phyloP scores from a whole-genome alignment of 1,140 invertebrate species.

The Manduca sexta region DNA sequence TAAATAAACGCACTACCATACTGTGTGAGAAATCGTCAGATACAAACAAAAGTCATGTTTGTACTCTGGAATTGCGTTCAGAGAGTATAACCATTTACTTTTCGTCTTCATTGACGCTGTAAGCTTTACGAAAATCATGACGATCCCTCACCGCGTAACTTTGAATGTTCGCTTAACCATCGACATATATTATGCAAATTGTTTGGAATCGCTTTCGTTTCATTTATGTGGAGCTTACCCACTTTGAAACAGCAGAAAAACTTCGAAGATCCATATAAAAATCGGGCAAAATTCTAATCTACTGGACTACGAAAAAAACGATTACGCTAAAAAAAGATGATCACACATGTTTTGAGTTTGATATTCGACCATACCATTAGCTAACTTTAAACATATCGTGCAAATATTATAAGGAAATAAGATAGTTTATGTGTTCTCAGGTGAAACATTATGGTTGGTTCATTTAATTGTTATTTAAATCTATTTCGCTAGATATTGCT shows the following conservation, averaged over 20 bases:
- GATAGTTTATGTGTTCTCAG: too few species aligned
- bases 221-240: constrained; percentile 37
- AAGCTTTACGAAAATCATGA: constrained; percentile 8
- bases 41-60: constrained; percentile 52
- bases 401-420: neutral
- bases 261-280: constrained; percentile 66
- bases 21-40: constrained; percentile 23
- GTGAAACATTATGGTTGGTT: too few species aligned
- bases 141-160: constrained; percentile 41
- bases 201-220: constrained; percentile 29
- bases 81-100: constrained; percentile 57
- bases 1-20: constrained; percentile 22
- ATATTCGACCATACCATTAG: constrained; percentile 22
- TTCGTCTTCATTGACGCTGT: constrained; percentile 15
- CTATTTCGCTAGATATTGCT: too few species aligned
- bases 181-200: constrained; percentile 18
- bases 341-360: constrained; percentile 36
- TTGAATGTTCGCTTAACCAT: constrained; percentile 47
- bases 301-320: constrained; percentile 52
- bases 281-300: constrained; percentile 45
- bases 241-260: constrained; percentile 45
- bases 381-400: constrained; percentile 45
- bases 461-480: too few species aligned
- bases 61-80: constrained; percentile 24
- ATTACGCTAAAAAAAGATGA: constrained; percentile 20